Evolutionary conservation across 2,797 vertebrate genomes (phyloP), one percentile per base, ranked within the genome.

Genomic region (Malacoctenus gilli): DNA sequence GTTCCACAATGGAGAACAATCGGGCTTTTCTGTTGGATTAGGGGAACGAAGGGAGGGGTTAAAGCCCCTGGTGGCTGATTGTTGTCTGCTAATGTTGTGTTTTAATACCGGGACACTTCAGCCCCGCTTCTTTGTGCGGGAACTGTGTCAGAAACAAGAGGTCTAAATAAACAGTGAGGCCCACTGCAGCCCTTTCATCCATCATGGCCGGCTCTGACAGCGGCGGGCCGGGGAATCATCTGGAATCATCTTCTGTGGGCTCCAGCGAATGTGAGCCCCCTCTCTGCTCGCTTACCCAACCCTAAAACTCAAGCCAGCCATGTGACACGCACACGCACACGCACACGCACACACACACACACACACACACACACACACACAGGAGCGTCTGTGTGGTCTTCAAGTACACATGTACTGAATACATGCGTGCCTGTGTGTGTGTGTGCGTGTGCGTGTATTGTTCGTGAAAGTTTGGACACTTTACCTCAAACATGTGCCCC

Each of bases 61-160:
- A 54, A 91, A 90, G 89, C 92, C 93, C 93, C 94, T 70, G 75
- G 83, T 91, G 94, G 90, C 92, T 89, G 91, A 89, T 91, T 88
- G 83, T 87, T 93, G 92, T 94, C 92, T 90, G 92, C 86, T 92
- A 90, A 85, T 90, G 94, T 94, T 94, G 88, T 94, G 92, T 93
- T 95, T 95, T 92, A 94, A 91, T 75, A 88, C 92, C 82, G 64
- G 87, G 84, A 92, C 86, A 85, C 92, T 91, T 93, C 89, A 94
- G 89, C 85, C 74, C 83, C 71, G 90, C 88, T 90, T 93, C 90
- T 92, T 88, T 92, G 91, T 94, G 92, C 80, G 12, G 87, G 85
- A 82, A 88, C 72, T 89, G 90, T 88, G 90, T 91, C 90, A 85
- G 92, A 93, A 95, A 93, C 92, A 92, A 93, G 92, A 93, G 93